These are phyloP conservation scores for Enteromius unitaeniatus DNA, from an alignment of 2,797 vertebrate genomes.

Conservation along the genomic window DNA sequence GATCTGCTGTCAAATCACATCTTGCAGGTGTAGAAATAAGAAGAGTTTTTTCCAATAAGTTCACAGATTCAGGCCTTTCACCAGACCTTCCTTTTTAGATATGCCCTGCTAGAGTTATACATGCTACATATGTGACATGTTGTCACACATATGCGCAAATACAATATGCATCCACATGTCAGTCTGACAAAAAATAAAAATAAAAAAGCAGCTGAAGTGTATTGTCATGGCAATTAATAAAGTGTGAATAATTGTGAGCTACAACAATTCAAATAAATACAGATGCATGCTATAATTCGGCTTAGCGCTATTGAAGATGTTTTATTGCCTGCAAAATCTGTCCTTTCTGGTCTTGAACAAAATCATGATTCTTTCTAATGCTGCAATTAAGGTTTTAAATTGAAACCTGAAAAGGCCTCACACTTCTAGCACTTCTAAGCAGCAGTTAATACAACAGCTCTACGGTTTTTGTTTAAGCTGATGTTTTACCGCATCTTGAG, in stretches of 20 bases:
- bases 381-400: constrained; percentile 5
- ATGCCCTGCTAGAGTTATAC: not conserved
- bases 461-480: constrained; percentile 11
- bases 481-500: constrained; percentile 27
- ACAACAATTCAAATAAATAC: not conserved
- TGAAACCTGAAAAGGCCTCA: not conserved
- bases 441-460: constrained; percentile 27
- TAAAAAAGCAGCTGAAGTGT: not conserved
- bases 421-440: not conserved
- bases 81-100: not conserved
- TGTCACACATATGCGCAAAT: not conserved
- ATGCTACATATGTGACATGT: not conserved
- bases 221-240: not conserved
- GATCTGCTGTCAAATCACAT: constrained; percentile 17
- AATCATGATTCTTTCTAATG: not conserved
- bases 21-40: constrained; percentile 4
- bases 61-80: constrained; percentile 13
- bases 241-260: not conserved
- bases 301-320: not conserved
- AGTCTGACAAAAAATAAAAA: not conserved
- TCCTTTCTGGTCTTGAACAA: not conserved
- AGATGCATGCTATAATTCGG: not conserved
- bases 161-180: not conserved
- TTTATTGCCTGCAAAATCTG: not conserved
- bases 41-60: not conserved